phyloP scores from a whole-genome alignment of 2,797 vertebrate genomes.

The Acanthurus tractus region DNA sequence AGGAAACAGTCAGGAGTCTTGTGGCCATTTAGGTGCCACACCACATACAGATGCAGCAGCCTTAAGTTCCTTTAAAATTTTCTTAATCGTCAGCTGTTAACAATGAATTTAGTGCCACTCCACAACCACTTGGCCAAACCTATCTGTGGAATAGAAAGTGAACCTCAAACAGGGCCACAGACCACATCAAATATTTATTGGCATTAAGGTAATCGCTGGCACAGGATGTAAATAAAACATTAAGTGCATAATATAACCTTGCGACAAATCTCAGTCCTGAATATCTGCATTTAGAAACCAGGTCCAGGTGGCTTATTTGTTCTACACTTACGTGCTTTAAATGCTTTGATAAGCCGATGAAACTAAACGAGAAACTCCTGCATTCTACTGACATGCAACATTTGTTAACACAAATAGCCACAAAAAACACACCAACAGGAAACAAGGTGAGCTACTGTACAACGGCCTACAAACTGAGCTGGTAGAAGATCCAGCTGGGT shows the following conservation, averaged over 20 bases:
- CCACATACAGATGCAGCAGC: too few species aligned
- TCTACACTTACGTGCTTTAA: neutral
- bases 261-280: conserved; percentile 4
- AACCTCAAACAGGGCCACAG: conserved; percentile 6
- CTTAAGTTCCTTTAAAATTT: neutral
- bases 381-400: neutral
- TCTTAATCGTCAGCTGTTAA: neutral
- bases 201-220: conserved; percentile 27
- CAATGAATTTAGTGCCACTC: neutral
- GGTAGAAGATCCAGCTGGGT: conserved; percentile 14
- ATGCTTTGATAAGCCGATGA: neutral
- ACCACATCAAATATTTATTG: conserved; percentile 36
- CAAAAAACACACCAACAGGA: neutral
- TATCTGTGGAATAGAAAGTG: conserved; percentile 24
- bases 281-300: too few species aligned
- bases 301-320: neutral
- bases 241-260: neutral
- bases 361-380: neutral
- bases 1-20: neutral
- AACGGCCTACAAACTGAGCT: neutral
- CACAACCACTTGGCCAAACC: neutral
- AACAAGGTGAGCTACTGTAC: neutral
- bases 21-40: neutral
- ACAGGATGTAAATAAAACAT: conserved; percentile 26
- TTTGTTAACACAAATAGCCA: neutral